Conservation (phyloP, 1,140 invertebrate species). For the Ectropis grisescens region DNA sequence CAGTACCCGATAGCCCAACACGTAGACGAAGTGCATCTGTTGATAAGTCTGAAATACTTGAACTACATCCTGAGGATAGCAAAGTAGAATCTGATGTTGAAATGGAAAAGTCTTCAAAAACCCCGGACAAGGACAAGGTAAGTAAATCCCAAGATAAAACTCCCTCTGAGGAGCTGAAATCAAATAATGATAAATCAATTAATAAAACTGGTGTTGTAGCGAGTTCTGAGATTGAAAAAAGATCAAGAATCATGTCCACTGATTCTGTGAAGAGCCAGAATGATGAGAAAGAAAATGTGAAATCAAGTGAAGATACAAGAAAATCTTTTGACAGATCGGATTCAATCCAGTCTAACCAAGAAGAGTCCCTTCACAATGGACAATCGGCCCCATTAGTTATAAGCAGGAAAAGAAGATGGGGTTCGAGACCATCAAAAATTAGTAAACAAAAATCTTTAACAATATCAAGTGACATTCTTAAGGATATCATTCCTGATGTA, state of each 20-base stretch:
- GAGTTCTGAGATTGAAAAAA: conserved; percentile 23
- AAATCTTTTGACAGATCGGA: conserved; percentile 11
- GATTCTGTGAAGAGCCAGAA: conserved; percentile 10
- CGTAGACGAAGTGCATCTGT: conserved; percentile 26
- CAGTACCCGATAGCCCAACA: conserved; percentile 10
- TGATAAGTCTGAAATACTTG: conserved; percentile 51
- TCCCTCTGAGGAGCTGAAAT: conserved; percentile 26
- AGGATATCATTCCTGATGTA: conserved; percentile 72
- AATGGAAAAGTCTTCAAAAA: conserved; percentile 22
- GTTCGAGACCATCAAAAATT: conserved; percentile 48
- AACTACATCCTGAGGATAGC: conserved; percentile 52
- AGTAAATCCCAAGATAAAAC: conserved; percentile 49
- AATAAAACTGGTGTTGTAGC: conserved; percentile 62
- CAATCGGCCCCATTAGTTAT: conserved; percentile 27
- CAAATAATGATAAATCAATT: conserved; percentile 30
- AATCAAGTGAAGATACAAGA: conserved; percentile 8
- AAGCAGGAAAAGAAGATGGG: conserved; percentile 60
- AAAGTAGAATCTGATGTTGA: conserved; percentile 39
- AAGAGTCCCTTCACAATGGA: conserved; percentile 30
- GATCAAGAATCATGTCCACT: conserved; percentile 12
- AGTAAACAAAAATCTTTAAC: conserved; percentile 66
- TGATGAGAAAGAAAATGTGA: conserved; percentile 8
- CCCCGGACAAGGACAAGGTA: conserved; percentile 33
- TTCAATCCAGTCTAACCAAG: conserved; percentile 14
- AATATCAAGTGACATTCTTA: conserved; percentile 72